A percentile compares a stretch with the other conserved stretches of the same genome.
phyloP scores from a whole-genome alignment of 1,140 invertebrate species.

The Heliconius congener region DNA sequence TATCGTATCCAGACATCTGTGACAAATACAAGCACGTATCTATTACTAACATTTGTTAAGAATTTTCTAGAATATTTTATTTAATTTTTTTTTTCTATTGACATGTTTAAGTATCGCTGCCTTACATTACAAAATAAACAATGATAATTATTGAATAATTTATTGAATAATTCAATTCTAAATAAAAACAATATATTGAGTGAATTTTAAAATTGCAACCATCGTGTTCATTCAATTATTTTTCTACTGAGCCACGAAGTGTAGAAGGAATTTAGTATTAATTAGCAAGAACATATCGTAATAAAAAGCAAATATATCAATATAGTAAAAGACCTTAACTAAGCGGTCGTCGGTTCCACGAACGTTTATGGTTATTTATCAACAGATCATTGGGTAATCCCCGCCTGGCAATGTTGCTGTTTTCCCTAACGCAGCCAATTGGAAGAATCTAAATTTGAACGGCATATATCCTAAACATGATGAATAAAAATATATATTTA shows the following conservation, averaged over 20 bases:
- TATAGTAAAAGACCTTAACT: not conserved
- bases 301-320: not conserved
- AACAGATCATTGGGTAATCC: conserved; percentile 19
- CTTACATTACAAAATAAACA: too few relatives aligned
- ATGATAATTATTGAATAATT: too few relatives aligned
- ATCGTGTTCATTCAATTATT: not conserved
- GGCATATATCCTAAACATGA: not conserved
- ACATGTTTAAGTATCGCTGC: too few relatives aligned
- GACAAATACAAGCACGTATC: not conserved
- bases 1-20: not conserved
- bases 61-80: not conserved
- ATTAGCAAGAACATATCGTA: not conserved
- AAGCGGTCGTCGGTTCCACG: not conserved
- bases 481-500: too few relatives aligned
- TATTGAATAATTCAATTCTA: too few relatives aligned
- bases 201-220: not conserved
- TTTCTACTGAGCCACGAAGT: not conserved
- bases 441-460: not conserved
- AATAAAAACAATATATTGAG: too few relatives aligned
- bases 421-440: not conserved
- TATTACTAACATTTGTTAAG: not conserved
- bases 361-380: conserved; percentile 10
- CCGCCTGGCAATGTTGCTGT: not conserved
- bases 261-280: not conserved
- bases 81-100: too few relatives aligned